phyloP scores from a whole-genome alignment of 2,888 invertebrate genomes.

The Drosophila yooni region DNA sequence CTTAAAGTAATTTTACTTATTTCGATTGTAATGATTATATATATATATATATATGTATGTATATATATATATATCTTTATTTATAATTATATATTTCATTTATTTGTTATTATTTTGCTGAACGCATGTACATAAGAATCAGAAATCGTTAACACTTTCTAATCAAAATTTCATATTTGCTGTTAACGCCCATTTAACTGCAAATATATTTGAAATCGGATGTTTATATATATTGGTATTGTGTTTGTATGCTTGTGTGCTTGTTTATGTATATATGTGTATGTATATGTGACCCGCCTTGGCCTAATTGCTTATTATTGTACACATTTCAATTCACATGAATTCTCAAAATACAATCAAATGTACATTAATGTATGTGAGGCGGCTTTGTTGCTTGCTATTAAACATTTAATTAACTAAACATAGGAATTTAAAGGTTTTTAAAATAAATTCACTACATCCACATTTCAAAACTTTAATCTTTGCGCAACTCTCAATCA shows the following conservation, averaged over 20 bases:
- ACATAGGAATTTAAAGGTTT: conserved; percentile 29
- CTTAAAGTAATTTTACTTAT: conserved; percentile 70
- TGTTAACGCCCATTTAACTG: conserved; percentile 22
- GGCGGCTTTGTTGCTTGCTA: conserved; percentile 32
- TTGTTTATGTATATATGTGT: conserved; percentile 11
- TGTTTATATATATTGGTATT: conserved; percentile 43
- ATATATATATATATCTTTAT: conserved; percentile 42
- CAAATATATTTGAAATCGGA: conserved; percentile 25
- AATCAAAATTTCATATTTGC: conserved; percentile 13
- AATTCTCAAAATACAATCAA: conserved; percentile 53
- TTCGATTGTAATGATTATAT: conserved; percentile 60
- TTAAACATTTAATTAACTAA: conserved; percentile 50
- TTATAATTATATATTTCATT: conserved; percentile 29
- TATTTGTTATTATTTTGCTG: conserved; percentile 29
- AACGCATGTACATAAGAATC: conserved; percentile 62
- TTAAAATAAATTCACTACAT: conserved; percentile 32
- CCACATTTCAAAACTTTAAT: neutral
- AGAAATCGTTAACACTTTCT: conserved; percentile 25
- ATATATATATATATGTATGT: conserved; percentile 17
- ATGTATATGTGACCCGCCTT: conserved; percentile 25
- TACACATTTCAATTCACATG: conserved; percentile 57
- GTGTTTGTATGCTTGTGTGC: conserved; percentile 11
- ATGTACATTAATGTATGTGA: conserved; percentile 32
- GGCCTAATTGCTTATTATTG: conserved; percentile 38
- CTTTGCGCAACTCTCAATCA: conserved; percentile 25